A percentile compares a stretch with the other conserved stretches of the same genome.
phyloP scores from a whole-genome alignment of 2,113 vertebrate species.

The Embiotoca jacksoni region DNA sequence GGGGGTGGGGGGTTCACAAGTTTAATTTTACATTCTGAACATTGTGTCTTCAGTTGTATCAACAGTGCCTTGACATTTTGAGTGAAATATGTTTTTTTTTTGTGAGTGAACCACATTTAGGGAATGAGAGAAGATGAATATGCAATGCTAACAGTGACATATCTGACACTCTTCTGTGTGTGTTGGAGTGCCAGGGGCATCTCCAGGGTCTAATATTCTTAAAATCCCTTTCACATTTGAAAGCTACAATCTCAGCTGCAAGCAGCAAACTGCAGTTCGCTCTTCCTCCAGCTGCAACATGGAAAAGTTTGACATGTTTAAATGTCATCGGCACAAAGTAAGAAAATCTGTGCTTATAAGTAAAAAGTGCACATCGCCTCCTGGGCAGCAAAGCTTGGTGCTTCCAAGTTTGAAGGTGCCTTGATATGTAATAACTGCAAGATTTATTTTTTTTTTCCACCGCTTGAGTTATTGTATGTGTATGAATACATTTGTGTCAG shows the following conservation, averaged over 20 bases:
- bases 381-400: conserved; percentile 1
- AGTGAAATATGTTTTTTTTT: conserved; percentile 33
- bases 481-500: neutral
- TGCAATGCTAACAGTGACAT: conserved; percentile 60
- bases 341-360: no score
- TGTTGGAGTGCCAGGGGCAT: neutral
- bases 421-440: conserved; percentile 1
- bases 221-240: conserved; percentile 25
- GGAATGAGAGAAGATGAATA: conserved; percentile 36
- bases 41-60: conserved; percentile 74
- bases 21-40: conserved; percentile 51
- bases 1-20: neutral
- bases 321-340: no score
- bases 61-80: conserved; percentile 81
- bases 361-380: neutral
- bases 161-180: neutral
- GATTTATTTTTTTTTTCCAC: conserved; percentile 5
- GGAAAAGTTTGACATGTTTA: no score
- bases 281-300: no score
- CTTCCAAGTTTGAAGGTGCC: conserved; percentile 23
- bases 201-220: conserved; percentile 9
- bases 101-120: conserved; percentile 26
- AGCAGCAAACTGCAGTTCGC: no score
- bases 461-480: conserved; percentile 7
- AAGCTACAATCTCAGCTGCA: conserved; percentile 10